Percentiles rank a stretch among this genome's conserved stretches.
Conservation (phyloP, 2,797 vertebrate genomes). For the Orestias chungarensis region DNA sequence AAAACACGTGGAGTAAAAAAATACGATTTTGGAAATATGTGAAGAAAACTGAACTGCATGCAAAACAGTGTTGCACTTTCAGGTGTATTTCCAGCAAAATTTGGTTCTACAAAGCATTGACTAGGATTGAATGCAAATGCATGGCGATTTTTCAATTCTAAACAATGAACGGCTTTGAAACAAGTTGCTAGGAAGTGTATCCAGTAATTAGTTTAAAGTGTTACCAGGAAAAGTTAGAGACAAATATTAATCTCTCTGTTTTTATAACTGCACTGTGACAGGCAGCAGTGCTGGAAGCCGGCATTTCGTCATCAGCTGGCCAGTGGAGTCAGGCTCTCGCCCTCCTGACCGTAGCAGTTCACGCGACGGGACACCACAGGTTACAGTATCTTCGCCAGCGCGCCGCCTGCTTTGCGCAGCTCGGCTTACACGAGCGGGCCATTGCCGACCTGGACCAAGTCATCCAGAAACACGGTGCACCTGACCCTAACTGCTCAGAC, state of each 20-base stretch:
- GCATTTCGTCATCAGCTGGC: conserved; percentile 61
- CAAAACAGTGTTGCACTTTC: too few relatives aligned
- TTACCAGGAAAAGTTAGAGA: not conserved
- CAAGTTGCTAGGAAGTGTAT: not conserved
- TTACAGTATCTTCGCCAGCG: conserved; percentile 82
- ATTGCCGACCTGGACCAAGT: conserved; percentile 84
- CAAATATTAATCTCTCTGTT: not conserved
- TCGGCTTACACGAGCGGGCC: conserved; percentile 78
- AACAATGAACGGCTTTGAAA: not conserved
- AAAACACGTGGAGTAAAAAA: too few relatives aligned
- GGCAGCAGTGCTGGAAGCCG: conserved; percentile 87
- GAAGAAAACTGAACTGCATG: too few relatives aligned
- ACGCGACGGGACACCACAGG: conserved; percentile 66
- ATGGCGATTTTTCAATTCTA: not conserved
- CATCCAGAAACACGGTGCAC: conserved; percentile 66
- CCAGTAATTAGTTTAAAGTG: not conserved
- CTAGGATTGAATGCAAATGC: not conserved
- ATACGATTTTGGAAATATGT: too few relatives aligned
- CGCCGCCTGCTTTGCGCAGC: conserved; percentile 81
- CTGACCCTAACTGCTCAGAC: conserved; percentile 21
- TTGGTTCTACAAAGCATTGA: too few relatives aligned
- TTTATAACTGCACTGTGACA: conserved; percentile 47
- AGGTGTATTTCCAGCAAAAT: too few relatives aligned
- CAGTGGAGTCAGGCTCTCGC: conserved; percentile 78
- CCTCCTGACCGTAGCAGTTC: conserved; percentile 85